phyloP scores from a whole-genome alignment of 2,888 invertebrate genomes.

The Oscheius onirici region DNA sequence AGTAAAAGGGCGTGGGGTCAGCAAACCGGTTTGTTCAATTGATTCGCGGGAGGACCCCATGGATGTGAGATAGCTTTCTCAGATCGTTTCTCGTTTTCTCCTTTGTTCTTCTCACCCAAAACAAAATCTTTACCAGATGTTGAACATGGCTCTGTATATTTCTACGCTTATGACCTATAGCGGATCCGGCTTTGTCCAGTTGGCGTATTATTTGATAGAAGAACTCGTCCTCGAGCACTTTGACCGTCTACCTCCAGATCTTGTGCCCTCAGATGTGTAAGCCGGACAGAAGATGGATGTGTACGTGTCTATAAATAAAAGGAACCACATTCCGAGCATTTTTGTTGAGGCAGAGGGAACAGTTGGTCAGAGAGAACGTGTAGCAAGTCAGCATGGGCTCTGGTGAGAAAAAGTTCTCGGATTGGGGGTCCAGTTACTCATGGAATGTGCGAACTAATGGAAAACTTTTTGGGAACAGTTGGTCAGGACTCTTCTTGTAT shows the following conservation, averaged over 20 bases:
- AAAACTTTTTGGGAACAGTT: too few relatives aligned
- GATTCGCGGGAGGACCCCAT: background rate
- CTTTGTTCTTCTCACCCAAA: background rate
- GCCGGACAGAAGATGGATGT: background rate
- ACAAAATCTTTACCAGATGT: conserved; percentile 15
- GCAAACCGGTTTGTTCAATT: background rate
- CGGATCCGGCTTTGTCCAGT: conserved; percentile 59
- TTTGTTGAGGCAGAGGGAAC: background rate
- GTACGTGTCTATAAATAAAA: conserved; percentile 22
- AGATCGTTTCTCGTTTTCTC: background rate
- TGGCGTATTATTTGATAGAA: conserved; percentile 55
- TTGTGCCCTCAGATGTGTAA: conserved; percentile 16
- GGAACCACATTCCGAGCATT: conserved; percentile 19
- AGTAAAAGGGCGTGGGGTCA: too few relatives aligned
- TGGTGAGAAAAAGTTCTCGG: background rate
- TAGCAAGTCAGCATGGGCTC: background rate
- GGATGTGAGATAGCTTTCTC: background rate
- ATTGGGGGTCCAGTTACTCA: too few relatives aligned
- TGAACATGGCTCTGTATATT: conserved; percentile 27
- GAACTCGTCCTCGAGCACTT: conserved; percentile 56
- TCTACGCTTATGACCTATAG: conserved; percentile 46
- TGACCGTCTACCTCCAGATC: conserved; percentile 37
- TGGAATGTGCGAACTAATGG: too few relatives aligned
- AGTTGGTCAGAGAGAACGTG: conserved; percentile 7
- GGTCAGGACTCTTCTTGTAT: too few relatives aligned